phyloP scores from a whole-genome alignment of 2,113 vertebrate species.

The Lipophrys pholis region DNA sequence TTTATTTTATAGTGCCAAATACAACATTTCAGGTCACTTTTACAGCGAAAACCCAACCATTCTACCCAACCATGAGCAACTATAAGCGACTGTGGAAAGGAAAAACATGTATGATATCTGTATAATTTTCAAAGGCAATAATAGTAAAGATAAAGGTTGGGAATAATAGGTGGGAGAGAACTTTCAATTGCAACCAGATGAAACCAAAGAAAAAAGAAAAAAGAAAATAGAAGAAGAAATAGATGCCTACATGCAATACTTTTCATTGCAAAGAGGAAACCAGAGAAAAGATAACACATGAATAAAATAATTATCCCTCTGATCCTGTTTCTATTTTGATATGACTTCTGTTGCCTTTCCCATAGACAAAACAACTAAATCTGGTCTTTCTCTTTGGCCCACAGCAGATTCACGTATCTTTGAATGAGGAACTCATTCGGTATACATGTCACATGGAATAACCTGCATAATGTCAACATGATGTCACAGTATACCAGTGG shows the following conservation, averaged over 20 bases:
- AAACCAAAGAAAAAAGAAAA: background rate
- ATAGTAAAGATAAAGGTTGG: background rate
- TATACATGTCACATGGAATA: conserved; percentile 39
- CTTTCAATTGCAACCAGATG: background rate
- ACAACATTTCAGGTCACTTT: too few relatives aligned
- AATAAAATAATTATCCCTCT: background rate
- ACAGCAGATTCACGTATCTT: conserved; percentile 33
- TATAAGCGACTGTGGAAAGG: too few relatives aligned
- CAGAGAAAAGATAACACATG: background rate
- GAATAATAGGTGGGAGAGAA: too few relatives aligned
- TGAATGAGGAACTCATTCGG: conserved; percentile 25
- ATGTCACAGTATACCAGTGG: conserved; percentile 16
- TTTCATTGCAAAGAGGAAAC: background rate
- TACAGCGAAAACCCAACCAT: too few relatives aligned
- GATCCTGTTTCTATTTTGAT: conserved; percentile 21
- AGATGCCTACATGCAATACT: background rate
- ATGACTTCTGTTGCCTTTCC: conserved; percentile 43
- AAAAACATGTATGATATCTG: too few relatives aligned
- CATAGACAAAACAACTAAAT: conserved; percentile 17
- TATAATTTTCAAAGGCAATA: too few relatives aligned
- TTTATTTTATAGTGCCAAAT: too few relatives aligned
- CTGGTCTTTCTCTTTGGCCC: conserved; percentile 10
- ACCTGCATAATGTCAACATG: conserved; percentile 1
- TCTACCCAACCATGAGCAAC: too few relatives aligned
- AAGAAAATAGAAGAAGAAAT: background rate